Percentiles rank a stretch among this genome's conserved stretches.
Evolutionary conservation across 2,797 vertebrate species (phyloP).

Genomic region (Poecilia gillii): DNA sequence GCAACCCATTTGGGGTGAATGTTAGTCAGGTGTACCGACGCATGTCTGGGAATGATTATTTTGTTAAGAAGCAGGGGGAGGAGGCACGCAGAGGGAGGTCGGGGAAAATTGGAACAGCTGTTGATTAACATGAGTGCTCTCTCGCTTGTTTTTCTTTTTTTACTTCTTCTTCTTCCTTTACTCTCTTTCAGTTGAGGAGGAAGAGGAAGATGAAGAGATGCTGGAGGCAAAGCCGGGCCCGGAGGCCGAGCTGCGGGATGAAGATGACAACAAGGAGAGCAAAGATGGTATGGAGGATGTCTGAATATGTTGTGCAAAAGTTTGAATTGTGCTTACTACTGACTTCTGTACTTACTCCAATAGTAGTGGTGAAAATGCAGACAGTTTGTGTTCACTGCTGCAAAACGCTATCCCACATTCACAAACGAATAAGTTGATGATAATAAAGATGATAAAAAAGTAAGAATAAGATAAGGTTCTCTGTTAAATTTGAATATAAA

Average conservation of each 20-base stretch:
- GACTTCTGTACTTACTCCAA: neutral
- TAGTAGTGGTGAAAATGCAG: neutral
- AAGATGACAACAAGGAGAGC: constrained; percentile 88
- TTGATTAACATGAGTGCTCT: constrained; percentile 73
- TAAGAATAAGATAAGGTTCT: neutral
- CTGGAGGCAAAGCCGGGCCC: constrained; percentile 86
- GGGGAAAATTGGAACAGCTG: constrained; percentile 75
- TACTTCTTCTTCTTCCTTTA: constrained; percentile 5
- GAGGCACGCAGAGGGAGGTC: constrained; percentile 59
- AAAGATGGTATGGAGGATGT: constrained; percentile 84
- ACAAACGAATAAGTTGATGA: neutral
- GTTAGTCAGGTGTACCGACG: constrained; percentile 73
- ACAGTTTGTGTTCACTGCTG: neutral
- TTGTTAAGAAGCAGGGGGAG: constrained; percentile 52
- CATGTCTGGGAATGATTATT: constrained; percentile 81
- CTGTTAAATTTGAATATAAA: neutral
- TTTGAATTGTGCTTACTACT: neutral
- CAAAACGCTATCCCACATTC: too few relatives aligned
- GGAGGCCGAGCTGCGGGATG: constrained; percentile 88
- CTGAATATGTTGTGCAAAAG: neutral
- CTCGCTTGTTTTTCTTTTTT: constrained; percentile 15
- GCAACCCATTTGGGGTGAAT: constrained; percentile 53
- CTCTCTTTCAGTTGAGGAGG: constrained; percentile 82
- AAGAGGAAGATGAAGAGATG: constrained; percentile 95
- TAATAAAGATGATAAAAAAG: neutral